phyloP scores from a whole-genome alignment of 1,140 invertebrate species.

The Myzus persicae region DNA sequence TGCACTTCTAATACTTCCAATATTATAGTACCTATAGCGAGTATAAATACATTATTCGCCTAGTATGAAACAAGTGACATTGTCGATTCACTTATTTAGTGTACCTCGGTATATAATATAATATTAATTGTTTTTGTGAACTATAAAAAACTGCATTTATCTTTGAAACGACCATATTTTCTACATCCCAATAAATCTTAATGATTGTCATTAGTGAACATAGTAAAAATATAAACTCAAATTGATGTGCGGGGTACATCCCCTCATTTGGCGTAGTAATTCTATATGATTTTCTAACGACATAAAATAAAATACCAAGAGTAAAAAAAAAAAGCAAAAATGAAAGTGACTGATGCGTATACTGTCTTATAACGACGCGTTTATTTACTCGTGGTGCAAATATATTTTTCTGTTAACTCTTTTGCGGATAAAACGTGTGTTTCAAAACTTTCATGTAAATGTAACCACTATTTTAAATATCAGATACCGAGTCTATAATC shows the following conservation, averaged over 20 bases:
- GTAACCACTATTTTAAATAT: background rate
- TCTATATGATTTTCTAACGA: background rate
- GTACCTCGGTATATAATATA: background rate
- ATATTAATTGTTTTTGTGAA: background rate
- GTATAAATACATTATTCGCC: background rate
- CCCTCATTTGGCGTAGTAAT: background rate
- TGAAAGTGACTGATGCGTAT: background rate
- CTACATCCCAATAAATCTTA: background rate
- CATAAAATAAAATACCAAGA: background rate
- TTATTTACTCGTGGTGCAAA: background rate
- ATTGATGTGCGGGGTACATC: too few relatives aligned
- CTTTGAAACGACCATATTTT: background rate
- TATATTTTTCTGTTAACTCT: background rate
- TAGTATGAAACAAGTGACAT: background rate
- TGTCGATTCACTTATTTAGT: background rate
- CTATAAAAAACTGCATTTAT: background rate
- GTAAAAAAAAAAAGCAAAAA: too few relatives aligned
- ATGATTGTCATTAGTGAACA: background rate
- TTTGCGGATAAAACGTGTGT: background rate
- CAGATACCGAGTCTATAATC: background rate
- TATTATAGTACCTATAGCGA: background rate
- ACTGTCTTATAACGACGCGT: background rate
- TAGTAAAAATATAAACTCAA: background rate
- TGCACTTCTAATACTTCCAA: background rate
- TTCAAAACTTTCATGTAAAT: background rate